A percentile compares a stretch with the other conserved stretches of the same genome.
These are phyloP conservation scores for Brenthis hecate DNA, from an alignment of 2,888 invertebrate genomes.

Conservation along the genomic window DNA sequence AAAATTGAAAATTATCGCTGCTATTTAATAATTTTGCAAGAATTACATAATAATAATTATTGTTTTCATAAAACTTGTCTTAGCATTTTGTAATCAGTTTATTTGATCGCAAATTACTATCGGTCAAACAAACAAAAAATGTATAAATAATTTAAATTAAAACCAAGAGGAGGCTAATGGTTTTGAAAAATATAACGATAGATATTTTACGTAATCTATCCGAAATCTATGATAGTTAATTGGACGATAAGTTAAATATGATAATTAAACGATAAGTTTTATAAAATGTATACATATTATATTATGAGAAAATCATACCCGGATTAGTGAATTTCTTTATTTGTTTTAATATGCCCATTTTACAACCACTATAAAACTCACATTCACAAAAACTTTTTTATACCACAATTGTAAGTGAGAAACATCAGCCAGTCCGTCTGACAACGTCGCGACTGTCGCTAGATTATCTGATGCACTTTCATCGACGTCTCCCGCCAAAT, in stretches of 20 bases:
- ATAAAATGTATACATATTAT: neutral
- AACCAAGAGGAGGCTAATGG: too few species aligned
- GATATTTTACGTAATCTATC: too few species aligned
- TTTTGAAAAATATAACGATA: too few species aligned
- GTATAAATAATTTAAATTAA: neutral
- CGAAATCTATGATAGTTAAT: too few species aligned
- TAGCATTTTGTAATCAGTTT: slow-evolving; percentile 53
- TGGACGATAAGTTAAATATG: neutral
- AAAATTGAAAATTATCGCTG: neutral
- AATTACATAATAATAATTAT: neutral
- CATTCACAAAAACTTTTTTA: slow-evolving; percentile 38
- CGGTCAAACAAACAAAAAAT: neutral
- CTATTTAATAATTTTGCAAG: slow-evolving; percentile 18
- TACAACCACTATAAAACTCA: slow-evolving; percentile 39
- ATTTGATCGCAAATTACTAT: slow-evolving; percentile 37
- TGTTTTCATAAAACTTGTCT: neutral
- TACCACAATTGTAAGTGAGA: slow-evolving; percentile 15
- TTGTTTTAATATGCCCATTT: slow-evolving; percentile 76
- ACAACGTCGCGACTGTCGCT: slow-evolving; percentile 55
- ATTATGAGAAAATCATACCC: slow-evolving; percentile 55
- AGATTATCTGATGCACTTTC: slow-evolving; percentile 60
- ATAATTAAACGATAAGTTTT: neutral
- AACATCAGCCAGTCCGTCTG: slow-evolving; percentile 36
- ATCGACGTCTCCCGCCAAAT: slow-evolving; percentile 68
- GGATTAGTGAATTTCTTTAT: slow-evolving; percentile 70